Percentiles rank a stretch among this genome's conserved stretches.
Conservation (phyloP, 2,888 invertebrate genomes). For the Hanleya hanleyi region DNA sequence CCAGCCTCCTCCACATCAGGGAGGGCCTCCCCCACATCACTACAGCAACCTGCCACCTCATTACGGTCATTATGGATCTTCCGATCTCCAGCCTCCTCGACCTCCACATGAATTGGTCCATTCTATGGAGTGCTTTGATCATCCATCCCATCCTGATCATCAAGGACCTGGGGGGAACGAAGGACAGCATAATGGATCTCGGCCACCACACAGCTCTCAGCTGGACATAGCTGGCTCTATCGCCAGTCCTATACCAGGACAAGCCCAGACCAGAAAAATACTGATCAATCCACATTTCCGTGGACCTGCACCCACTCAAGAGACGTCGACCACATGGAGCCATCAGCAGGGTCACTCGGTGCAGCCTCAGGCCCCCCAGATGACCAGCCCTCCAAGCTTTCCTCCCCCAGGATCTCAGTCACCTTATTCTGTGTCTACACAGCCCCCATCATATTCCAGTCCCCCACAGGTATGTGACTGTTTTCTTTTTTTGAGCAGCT, state of each 20-base stretch:
- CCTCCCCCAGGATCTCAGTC: background rate
- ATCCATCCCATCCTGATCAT: too few species aligned
- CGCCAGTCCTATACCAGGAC: too few species aligned
- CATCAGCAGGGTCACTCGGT: background rate
- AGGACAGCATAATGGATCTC: too few species aligned
- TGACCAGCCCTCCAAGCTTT: background rate
- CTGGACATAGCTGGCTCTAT: too few species aligned
- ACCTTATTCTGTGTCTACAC: background rate
- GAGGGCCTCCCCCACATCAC: too few species aligned
- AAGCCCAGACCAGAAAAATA: background rate
- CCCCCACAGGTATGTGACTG: background rate
- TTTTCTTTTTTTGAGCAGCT: background rate
- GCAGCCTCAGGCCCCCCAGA: background rate
- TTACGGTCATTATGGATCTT: too few species aligned
- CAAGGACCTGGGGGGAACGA: too few species aligned
- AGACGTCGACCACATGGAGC: background rate
- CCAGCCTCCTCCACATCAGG: background rate
- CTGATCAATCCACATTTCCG: conserved; percentile 1
- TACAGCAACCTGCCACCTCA: too few species aligned
- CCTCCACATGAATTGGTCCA: too few species aligned
- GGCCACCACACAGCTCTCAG: too few species aligned
- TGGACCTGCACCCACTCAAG: background rate
- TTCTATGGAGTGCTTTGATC: too few species aligned
- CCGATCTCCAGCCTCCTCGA: too few species aligned
- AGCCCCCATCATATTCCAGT: background rate